Percentiles rank a stretch among this genome's conserved stretches.
phyloP scores from a whole-genome alignment of 2,888 invertebrate species.

The Euclidia mi region DNA sequence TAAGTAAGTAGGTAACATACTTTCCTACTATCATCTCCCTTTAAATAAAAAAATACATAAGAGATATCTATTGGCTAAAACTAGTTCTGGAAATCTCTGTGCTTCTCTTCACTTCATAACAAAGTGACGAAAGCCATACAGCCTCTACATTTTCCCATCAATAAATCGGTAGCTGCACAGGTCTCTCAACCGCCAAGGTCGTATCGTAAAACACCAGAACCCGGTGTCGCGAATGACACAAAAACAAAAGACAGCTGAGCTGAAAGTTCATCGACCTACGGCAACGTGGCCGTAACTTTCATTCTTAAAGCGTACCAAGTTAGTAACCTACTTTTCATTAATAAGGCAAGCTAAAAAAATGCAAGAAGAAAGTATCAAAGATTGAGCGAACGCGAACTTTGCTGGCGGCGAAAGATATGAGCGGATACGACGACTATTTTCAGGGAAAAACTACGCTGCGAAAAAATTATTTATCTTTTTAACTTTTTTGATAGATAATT shows the following conservation, averaged over 20 bases:
- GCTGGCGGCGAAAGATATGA: conserved; percentile 70
- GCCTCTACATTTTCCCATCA: neutral
- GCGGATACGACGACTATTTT: conserved; percentile 58
- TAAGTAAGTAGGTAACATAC: too few species aligned
- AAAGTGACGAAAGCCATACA: neutral
- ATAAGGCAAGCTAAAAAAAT: conserved; percentile 90
- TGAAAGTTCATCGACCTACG: conserved; percentile 87
- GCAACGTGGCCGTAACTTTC: conserved; percentile 89
- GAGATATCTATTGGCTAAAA: too few species aligned
- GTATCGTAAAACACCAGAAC: conserved; percentile 15
- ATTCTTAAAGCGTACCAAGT: conserved; percentile 89
- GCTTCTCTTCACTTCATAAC: too few species aligned
- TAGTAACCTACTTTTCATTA: conserved; percentile 91
- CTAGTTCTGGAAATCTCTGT: too few species aligned
- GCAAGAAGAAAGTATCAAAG: conserved; percentile 90
- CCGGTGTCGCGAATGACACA: conserved; percentile 66
- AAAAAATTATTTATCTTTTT: too few species aligned
- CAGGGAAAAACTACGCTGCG: too few species aligned
- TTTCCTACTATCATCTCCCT: too few species aligned
- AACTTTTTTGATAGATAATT: too few species aligned
- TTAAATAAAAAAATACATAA: too few species aligned
- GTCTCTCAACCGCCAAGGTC: neutral
- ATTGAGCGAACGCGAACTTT: conserved; percentile 89
- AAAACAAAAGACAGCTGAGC: conserved; percentile 88
- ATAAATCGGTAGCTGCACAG: neutral